phyloP scores from a whole-genome alignment of 2,888 invertebrate species.

The Leucophora obtusa region DNA sequence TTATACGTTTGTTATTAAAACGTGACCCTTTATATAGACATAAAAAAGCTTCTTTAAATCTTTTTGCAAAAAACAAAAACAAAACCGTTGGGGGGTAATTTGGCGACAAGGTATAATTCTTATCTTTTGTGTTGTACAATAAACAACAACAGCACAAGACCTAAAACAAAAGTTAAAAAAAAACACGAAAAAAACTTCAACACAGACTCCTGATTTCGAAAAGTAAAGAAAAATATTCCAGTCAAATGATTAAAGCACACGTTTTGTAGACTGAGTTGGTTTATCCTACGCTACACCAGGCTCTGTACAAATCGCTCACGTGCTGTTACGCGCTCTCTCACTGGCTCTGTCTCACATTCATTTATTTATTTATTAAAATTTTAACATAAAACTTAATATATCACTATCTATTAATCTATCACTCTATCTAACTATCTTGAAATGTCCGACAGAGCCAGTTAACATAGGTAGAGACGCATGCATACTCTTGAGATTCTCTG shows the following conservation, averaged over 20 bases:
- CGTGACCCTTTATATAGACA: conserved; percentile 15
- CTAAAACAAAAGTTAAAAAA: conserved; percentile 27
- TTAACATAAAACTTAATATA: too few species aligned
- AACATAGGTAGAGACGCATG: too few species aligned
- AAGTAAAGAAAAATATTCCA: conserved; percentile 32
- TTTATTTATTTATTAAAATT: too few species aligned
- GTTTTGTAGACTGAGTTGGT: conserved; percentile 19
- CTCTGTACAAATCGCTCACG: too few species aligned
- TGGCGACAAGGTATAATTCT: conserved; percentile 36
- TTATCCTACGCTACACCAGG: not conserved
- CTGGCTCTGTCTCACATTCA: too few species aligned
- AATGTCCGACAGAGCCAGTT: too few species aligned
- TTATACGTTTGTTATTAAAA: conserved; percentile 9
- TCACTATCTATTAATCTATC: too few species aligned
- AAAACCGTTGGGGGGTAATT: conserved; percentile 19
- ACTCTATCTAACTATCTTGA: too few species aligned
- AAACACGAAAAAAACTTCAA: conserved; percentile 25
- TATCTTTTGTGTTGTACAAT: conserved; percentile 21
- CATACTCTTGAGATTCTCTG: too few species aligned
- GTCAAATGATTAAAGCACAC: conserved; percentile 38
- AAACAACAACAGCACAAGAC: conserved; percentile 8
- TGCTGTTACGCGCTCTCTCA: too few species aligned
- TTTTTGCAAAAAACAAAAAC: not conserved
- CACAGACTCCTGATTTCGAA: conserved; percentile 28
- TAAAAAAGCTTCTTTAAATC: conserved; percentile 2